Base-by-base conservation (phyloP, 2,888 invertebrate genomes). In the Brachypterus glaber region DNA sequence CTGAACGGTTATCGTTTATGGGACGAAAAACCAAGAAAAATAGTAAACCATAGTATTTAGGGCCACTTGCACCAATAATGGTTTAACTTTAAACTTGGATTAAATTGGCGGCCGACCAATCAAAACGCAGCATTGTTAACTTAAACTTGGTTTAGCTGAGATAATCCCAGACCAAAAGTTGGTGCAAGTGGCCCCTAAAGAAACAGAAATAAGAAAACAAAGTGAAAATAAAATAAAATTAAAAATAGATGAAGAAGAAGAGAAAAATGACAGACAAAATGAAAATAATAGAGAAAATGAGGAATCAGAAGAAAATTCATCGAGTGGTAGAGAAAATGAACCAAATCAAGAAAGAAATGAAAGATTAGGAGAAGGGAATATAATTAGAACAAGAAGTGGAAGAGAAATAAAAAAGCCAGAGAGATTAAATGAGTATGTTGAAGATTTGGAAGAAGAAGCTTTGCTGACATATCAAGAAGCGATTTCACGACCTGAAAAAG, bases 131-230 rank as follows among this genome's bases (percentile, higher is more conserved):
- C n/a, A n/a, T n/a, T n/a, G n/a, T n/a, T n/a, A n/a, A n/a, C n/a
- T n/a, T n/a, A n/a, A n/a, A n/a, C n/a, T n/a, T n/a, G n/a, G n/a
- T n/a, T n/a, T n/a, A n/a, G n/a, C n/a, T n/a, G n/a, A n/a, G n/a
- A n/a, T n/a, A n/a, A n/a, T n/a, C n/a, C n/a, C n/a, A n/a, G n/a
- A n/a, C n/a, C n/a, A n/a, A n/a, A n/a, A n/a, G n/a, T n/a, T n/a
- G n/a, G n/a, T n/a, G n/a, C n/a, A 45, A 36, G 45, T 45, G 7
- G 24, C 39, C 5, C 45, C 43, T 37, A 35, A 41, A 31, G 26
- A 43, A 35, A 12, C 17, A 25, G 12, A 14, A 11, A 14, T 32
- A 29, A 9, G 21, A 39, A 9, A 17, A 9, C 3, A 40, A 13
- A 9, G 11, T 8, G 2, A 13, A 21, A 12, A 38, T 9, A 26